Percentiles rank a stretch among this genome's conserved stretches.
phyloP scores from a whole-genome alignment of 1,140 invertebrate genomes.

The Bombus consobrinus region DNA sequence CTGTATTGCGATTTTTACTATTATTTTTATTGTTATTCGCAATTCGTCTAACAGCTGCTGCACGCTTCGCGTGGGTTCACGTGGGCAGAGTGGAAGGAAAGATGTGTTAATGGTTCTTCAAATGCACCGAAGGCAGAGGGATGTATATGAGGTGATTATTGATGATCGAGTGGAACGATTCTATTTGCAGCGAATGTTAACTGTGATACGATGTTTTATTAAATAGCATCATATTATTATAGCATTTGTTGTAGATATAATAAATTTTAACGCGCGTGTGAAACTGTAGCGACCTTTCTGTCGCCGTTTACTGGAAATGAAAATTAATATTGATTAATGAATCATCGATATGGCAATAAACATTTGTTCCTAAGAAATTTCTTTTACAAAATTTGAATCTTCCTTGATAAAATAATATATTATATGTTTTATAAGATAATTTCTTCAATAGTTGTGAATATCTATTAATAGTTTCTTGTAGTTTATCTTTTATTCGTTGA shows the following conservation, averaged over 20 bases:
- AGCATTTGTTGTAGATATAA: background rate
- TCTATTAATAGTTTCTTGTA: background rate
- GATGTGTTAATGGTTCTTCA: background rate
- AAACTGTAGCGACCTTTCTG: background rate
- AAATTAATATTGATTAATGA: background rate
- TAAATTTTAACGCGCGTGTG: background rate
- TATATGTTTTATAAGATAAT: background rate
- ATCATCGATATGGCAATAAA: background rate
- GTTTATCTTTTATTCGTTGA: background rate
- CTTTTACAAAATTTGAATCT: background rate
- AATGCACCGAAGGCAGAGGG: background rate
- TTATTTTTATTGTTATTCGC: constrained; percentile 30
- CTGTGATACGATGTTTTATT: background rate
- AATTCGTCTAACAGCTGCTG: background rate
- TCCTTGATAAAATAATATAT: background rate
- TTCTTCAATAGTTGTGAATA: background rate
- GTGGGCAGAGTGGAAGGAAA: background rate
- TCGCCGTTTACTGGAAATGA: background rate
- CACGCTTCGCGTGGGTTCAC: background rate
- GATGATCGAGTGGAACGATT: background rate
- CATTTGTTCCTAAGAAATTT: background rate
- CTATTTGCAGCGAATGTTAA: background rate
- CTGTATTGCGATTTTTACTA: constrained; percentile 29
- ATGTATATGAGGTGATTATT: background rate
- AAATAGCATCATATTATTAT: background rate